Base-by-base conservation (phyloP, 1,140 invertebrate species). In the Dreissena rostriformis region DNA sequence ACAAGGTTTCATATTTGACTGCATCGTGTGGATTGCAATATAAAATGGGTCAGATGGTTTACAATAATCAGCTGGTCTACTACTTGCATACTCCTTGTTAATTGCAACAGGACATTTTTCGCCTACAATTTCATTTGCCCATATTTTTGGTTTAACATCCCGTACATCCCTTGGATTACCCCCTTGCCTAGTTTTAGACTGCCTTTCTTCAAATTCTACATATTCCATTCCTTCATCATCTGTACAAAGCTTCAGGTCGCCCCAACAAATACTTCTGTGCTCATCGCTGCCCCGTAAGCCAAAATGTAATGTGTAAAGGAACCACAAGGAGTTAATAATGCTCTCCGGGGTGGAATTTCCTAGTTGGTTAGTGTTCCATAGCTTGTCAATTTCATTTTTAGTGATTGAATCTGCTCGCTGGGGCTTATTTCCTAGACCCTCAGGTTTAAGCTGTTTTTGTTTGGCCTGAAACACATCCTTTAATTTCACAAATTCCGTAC, bases 391-490 rank as follows among this genome's bases (percentile, higher is more conserved):
- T 57, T 57, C 65, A 11, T 19, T 24, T 15, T 67, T 24, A 28
- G 65, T 67, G 24, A 67, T 67, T 11, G 65, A 24, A 14, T 19
- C 26, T 14, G 65, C 65, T 22, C 26, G 11, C 19, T 67, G 12
- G 22, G 26, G 65, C 24, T 67, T 67, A 19, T 57, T 67, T 67
- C 65, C 65, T 12, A 22, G 65, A 67, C 11, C 65, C 24, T 67
- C 65, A 67, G 14, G 14, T 67, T 67, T 67, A 11, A 67, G 65
- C 24, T 67, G 65, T 67, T 67, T 67, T 22, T 67, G 65, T 67
- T 67, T 67, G 65, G 65, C 65, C 26, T 67, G 19, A 28, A 67
- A 28, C 26, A 67, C 65, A 11, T 67, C 65, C 22, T 67, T 67
- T 11, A 12, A 12, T 67, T 67, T 67, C 11, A 24, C 65, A 67